A percentile compares a stretch with the other conserved stretches of the same genome.
phyloP scores from a whole-genome alignment of 2,797 vertebrate genomes.

The Telmatherina bonti region DNA sequence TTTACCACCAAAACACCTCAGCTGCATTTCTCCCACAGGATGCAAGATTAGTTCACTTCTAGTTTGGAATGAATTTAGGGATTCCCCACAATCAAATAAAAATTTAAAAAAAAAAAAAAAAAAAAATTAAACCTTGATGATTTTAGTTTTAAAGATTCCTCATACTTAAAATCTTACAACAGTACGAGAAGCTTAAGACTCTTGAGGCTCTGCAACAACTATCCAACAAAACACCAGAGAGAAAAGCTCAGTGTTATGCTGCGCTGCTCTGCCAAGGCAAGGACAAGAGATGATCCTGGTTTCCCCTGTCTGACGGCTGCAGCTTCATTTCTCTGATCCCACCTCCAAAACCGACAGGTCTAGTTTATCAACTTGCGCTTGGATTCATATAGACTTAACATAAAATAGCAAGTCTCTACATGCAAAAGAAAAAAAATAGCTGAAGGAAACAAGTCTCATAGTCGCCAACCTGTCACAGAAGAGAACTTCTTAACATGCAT shows the following conservation, averaged over 20 bases:
- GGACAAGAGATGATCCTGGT: constrained; percentile 52
- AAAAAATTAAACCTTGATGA: not conserved
- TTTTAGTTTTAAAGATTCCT: constrained; percentile 2
- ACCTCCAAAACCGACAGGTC: constrained; percentile 32
- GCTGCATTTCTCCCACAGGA: constrained; percentile 55
- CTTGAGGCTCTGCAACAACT: constrained; percentile 11
- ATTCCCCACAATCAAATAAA: constrained; percentile 12
- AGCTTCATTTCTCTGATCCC: constrained; percentile 63
- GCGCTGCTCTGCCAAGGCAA: constrained; percentile 40
- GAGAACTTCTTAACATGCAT: constrained; percentile 11
- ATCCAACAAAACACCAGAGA: constrained; percentile 16
- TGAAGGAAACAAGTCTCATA: constrained; percentile 18
- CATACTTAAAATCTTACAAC: constrained; percentile 21
- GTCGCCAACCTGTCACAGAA: constrained; percentile 12
- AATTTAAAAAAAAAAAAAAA: not conserved
- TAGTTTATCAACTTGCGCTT: constrained; percentile 54
- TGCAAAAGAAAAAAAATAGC: constrained; percentile 27
- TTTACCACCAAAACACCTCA: constrained; percentile 57
- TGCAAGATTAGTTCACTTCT: constrained; percentile 6
- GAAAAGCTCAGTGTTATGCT: constrained; percentile 41
- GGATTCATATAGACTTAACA: constrained; percentile 30
- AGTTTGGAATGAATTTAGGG: not conserved
- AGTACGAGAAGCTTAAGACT: constrained; percentile 7
- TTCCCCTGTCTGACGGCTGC: constrained; percentile 51
- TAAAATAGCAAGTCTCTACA: constrained; percentile 38